These are phyloP conservation scores for Henicopernis longicauda DNA, from an alignment of 2,113 vertebrate species.

Conservation along the genomic window DNA sequence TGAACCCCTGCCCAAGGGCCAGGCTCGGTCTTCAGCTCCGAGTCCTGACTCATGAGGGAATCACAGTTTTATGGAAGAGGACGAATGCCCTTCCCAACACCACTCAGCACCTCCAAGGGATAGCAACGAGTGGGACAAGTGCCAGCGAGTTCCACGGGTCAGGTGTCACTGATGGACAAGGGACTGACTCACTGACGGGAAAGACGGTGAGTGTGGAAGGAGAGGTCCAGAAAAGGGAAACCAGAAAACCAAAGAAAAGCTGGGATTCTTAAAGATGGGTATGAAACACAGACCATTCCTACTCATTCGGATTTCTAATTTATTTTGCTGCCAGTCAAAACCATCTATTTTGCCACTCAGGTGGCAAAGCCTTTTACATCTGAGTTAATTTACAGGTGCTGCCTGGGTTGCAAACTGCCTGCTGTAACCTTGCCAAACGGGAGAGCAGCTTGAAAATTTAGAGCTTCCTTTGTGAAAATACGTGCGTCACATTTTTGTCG, in stretches of 20 bases:
- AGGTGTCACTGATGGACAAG: neutral
- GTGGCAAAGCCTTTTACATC: neutral
- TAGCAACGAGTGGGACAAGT: neutral
- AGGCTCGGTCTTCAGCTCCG: neutral
- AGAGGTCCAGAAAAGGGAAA: neutral
- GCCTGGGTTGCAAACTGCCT: neutral
- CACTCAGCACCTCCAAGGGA: neutral
- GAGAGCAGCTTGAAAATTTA: neutral
- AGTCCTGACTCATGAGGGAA: neutral
- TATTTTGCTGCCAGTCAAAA: neutral
- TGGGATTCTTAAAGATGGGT: accelerated
- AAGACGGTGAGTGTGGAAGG: neutral
- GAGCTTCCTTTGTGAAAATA: neutral
- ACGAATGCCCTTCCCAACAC: neutral
- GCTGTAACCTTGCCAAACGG: neutral
- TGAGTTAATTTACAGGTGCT: neutral
- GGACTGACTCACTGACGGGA: neutral
- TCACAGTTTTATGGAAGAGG: neutral
- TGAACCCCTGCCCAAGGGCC: neutral
- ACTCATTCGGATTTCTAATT: neutral
- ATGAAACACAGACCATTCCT: neutral
- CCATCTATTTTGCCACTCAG: neutral
- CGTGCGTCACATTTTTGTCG: accelerated
- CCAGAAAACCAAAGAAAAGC: neutral
- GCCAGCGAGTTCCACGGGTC: neutral